A percentile compares a stretch with the other conserved stretches of the same genome.
Evolutionary conservation across 2,797 vertebrate genomes (phyloP).

Genomic region (Anguilla anguilla): DNA sequence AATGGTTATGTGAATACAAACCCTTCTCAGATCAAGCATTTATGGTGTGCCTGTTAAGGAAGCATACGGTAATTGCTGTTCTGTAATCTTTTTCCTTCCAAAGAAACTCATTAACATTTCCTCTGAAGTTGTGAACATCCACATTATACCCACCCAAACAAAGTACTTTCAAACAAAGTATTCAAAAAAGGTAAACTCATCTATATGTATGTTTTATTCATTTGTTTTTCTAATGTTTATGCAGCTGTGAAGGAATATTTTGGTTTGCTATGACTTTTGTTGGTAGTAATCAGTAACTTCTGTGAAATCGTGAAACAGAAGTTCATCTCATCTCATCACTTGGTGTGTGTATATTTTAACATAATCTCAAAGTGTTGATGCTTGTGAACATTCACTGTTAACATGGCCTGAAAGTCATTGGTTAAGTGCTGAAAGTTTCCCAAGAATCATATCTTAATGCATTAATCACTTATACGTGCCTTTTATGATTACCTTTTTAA

Average conservation of each 20-base stretch:
- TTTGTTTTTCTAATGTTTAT: no score
- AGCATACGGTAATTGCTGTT: background rate
- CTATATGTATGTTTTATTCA: background rate
- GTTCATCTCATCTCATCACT: no score
- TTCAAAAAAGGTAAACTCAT: slow-evolving; percentile 80
- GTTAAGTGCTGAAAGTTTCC: slow-evolving; percentile 16
- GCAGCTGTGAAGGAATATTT: no score
- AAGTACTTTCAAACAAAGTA: slow-evolving; percentile 86
- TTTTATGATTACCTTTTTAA: background rate
- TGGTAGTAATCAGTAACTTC: background rate
- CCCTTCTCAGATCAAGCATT: background rate
- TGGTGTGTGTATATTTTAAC: background rate
- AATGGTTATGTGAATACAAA: background rate
- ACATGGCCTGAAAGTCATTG: background rate
- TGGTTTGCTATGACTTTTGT: no score
- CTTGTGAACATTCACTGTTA: background rate
- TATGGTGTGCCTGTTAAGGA: background rate
- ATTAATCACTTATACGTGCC: background rate
- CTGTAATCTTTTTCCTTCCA: slow-evolving; percentile 43
- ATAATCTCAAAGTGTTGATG: background rate
- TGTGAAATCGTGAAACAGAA: no score
- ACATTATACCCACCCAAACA: slow-evolving; percentile 87
- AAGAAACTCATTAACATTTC: slow-evolving; percentile 91
- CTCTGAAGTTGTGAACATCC: slow-evolving; percentile 73
- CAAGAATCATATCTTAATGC: background rate